Evolutionary conservation across 2,113 vertebrate genomes (phyloP).

Genomic region (Dasyornis broadbenti): DNA sequence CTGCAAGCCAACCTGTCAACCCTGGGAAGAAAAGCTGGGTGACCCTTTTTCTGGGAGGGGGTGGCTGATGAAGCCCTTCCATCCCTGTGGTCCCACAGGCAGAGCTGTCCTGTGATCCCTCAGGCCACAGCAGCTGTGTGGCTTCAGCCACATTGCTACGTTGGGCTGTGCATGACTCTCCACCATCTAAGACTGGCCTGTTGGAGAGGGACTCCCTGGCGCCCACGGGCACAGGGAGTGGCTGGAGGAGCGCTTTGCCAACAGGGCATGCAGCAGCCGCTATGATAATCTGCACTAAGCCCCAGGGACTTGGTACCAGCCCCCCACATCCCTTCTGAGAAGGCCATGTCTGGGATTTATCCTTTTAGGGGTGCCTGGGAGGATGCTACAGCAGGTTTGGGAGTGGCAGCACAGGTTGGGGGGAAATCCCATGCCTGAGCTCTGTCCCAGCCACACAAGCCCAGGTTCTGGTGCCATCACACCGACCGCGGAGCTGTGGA

Average conservation of each 20-base stretch:
- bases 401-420: not conserved
- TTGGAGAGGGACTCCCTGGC: accelerated
- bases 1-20: not conserved
- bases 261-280: not conserved
- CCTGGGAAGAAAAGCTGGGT: not conserved
- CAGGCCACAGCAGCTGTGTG: not conserved
- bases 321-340: not conserved
- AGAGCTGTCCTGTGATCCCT: accelerated
- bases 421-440: not conserved
- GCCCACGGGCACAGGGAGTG: accelerated
- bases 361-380: not conserved
- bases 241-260: not conserved
- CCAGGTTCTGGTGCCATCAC: not conserved
- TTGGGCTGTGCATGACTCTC: not conserved
- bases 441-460: not conserved
- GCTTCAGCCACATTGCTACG: accelerated
- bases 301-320: not conserved
- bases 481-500: not conserved
- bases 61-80: not conserved
- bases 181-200: accelerated
- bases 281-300: accelerated
- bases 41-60: too few species aligned
- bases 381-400: not conserved
- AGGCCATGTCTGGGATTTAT: accelerated
- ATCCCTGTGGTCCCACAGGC: not conserved